Evolutionary conservation across 1,140 invertebrate genomes (phyloP).

Genomic region (Cydia splendana): DNA sequence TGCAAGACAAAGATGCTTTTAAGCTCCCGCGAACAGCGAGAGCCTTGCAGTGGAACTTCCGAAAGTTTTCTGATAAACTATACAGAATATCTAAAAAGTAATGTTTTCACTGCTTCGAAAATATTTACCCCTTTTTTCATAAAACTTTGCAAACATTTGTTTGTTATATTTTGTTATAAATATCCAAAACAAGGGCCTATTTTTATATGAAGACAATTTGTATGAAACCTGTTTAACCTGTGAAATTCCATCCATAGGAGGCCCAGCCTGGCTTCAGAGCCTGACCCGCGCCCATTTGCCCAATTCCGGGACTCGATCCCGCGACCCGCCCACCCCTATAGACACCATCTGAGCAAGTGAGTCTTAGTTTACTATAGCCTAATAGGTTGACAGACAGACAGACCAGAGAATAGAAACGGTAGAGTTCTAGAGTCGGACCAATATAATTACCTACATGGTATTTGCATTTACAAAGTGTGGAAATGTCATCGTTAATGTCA

Average conservation of each 20-base stretch:
- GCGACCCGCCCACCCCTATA: slow-evolving; percentile 20
- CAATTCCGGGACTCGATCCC: slow-evolving; percentile 27
- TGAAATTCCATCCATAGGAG: slow-evolving; percentile 11
- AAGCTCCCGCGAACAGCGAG: slow-evolving; percentile 53
- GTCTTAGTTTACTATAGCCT: slow-evolving; percentile 16
- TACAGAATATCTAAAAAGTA: background rate
- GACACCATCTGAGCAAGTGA: slow-evolving; percentile 28
- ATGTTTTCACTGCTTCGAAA: background rate
- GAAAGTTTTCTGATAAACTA: slow-evolving; percentile 10
- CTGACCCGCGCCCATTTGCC: slow-evolving; percentile 11
- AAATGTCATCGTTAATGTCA: too few relatives aligned
- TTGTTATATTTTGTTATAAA: too few relatives aligned
- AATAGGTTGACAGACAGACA: background rate
- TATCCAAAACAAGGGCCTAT: background rate
- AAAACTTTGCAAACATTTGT: too few relatives aligned
- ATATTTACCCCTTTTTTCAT: background rate
- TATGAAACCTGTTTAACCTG: background rate
- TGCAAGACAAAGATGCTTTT: slow-evolving; percentile 72
- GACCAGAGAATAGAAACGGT: background rate
- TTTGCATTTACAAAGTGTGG: too few relatives aligned
- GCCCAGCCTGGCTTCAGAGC: slow-evolving; percentile 20
- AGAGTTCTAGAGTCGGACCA: background rate
- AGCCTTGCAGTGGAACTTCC: background rate
- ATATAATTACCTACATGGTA: too few relatives aligned
- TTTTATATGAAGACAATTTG: background rate